These are phyloP conservation scores for Hippolais icterina DNA, from an alignment of 2,113 vertebrate species.

Conservation along the genomic window DNA sequence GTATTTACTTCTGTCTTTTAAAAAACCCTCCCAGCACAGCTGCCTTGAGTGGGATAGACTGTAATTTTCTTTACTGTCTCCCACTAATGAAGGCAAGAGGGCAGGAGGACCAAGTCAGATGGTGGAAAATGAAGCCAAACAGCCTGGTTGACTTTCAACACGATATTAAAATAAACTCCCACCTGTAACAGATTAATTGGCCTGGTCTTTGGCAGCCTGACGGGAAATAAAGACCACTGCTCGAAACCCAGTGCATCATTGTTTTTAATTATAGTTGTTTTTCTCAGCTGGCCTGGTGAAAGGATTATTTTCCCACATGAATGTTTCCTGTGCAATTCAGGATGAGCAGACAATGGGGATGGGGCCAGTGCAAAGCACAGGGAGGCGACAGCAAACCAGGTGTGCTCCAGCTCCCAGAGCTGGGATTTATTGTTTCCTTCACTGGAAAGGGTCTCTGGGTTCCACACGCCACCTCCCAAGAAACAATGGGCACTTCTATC, in stretches of 20 bases:
- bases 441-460: not conserved
- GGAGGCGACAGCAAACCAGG: not conserved
- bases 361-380: not conserved
- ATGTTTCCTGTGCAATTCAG: not conserved
- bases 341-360: not conserved
- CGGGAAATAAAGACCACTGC: not conserved
- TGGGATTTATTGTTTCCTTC: not conserved
- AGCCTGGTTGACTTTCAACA: constrained; percentile 1
- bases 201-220: not conserved
- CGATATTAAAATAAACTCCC: not conserved
- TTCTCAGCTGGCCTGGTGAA: not conserved
- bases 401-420: not conserved
- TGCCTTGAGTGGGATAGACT: constrained; percentile 8
- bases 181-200: constrained; percentile 15
- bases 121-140: not conserved
- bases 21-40: constrained; percentile 24
- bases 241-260: not conserved
- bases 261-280: constrained; percentile 1
- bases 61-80: constrained; percentile 55
- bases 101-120: constrained; percentile 45
- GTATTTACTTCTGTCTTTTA: constrained; percentile 54
- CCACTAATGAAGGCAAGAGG: constrained; percentile 57
- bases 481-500: fast-evolving
- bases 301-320: not conserved
- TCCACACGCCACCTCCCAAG: fast-evolving